phyloP scores from a whole-genome alignment of 2,113 vertebrate genomes.

The Neodontobutis hainanensis region DNA sequence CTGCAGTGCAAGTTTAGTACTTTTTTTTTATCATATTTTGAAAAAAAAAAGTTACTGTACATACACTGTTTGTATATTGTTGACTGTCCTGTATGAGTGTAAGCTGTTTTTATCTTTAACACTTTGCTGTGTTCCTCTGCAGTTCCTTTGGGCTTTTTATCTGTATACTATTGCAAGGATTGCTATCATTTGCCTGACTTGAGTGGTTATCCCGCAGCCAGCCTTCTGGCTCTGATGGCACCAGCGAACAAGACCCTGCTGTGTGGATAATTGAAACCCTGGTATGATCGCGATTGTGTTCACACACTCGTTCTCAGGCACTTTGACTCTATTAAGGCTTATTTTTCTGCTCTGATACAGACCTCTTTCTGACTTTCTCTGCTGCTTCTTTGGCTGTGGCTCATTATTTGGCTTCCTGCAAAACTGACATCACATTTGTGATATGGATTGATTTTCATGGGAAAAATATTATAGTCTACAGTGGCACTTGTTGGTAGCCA shows the following conservation, averaged over 20 bases:
- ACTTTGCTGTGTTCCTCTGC: neutral
- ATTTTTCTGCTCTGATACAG: slow-evolving; percentile 16
- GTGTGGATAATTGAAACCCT: slow-evolving; percentile 39
- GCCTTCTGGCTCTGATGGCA: neutral
- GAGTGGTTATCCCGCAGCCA: slow-evolving; percentile 8
- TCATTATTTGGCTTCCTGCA: slow-evolving; percentile 15
- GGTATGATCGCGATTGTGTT: slow-evolving; percentile 19
- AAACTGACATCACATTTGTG: slow-evolving; percentile 6
- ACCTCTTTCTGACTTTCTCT: neutral
- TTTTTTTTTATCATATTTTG: neutral
- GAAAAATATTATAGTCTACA: neutral
- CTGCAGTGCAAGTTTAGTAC: too few species aligned
- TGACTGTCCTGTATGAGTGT: too few species aligned
- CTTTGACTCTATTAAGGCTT: slow-evolving; percentile 11
- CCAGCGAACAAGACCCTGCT: slow-evolving; percentile 2
- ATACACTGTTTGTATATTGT: too few species aligned
- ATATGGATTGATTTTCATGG: slow-evolving; percentile 1
- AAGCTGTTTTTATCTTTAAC: too few species aligned
- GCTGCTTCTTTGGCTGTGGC: neutral
- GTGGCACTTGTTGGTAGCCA: neutral
- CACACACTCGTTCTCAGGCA: slow-evolving; percentile 9
- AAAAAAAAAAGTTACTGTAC: neutral
- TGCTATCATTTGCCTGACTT: slow-evolving; percentile 11
- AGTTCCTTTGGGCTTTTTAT: neutral
- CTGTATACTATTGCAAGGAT: slow-evolving; percentile 8